These are phyloP conservation scores for Oceanites oceanicus DNA, from an alignment of 2,113 vertebrate species.

Conservation along the genomic window DNA sequence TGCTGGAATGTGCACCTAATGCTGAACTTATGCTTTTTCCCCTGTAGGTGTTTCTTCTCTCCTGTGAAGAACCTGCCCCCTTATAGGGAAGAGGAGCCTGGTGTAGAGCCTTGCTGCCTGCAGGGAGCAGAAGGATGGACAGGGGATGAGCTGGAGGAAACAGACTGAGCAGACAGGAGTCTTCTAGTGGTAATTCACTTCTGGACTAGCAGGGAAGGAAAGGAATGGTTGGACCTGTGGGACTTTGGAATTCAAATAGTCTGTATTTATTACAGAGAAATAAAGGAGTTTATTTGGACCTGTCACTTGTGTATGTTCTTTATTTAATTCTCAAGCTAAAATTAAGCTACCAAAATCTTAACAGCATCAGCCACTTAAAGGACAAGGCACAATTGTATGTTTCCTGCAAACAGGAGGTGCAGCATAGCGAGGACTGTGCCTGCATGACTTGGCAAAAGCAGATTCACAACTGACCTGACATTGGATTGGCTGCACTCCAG, in stretches of 20 bases:
- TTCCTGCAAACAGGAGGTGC: neutral
- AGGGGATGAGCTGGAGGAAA: neutral
- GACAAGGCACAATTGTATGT: fast-evolving
- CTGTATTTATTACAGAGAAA: slow-evolving; percentile 17
- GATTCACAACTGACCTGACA: neutral
- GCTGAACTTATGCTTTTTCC: neutral
- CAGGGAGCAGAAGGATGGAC: neutral
- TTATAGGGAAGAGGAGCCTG: neutral
- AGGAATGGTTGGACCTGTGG: neutral
- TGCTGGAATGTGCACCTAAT: neutral
- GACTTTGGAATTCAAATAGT: neutral
- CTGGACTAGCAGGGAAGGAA: neutral
- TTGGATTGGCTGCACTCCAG: neutral
- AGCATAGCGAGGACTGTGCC: neutral
- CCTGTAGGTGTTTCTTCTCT: slow-evolving; percentile 66
- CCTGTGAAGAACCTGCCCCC: slow-evolving; percentile 28
- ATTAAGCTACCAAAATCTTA: neutral
- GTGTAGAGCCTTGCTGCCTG: neutral
- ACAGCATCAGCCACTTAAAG: fast-evolving
- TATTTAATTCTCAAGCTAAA: neutral
- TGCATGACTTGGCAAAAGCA: neutral
- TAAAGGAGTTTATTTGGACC: slow-evolving; percentile 50
- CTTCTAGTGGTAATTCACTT: neutral
- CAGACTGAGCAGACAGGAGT: neutral
- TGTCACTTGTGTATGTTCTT: neutral